Evolutionary conservation across 2,797 vertebrate genomes (phyloP), one percentile per base, ranked within the genome.

Genomic region (Gallinago stenura): DNA sequence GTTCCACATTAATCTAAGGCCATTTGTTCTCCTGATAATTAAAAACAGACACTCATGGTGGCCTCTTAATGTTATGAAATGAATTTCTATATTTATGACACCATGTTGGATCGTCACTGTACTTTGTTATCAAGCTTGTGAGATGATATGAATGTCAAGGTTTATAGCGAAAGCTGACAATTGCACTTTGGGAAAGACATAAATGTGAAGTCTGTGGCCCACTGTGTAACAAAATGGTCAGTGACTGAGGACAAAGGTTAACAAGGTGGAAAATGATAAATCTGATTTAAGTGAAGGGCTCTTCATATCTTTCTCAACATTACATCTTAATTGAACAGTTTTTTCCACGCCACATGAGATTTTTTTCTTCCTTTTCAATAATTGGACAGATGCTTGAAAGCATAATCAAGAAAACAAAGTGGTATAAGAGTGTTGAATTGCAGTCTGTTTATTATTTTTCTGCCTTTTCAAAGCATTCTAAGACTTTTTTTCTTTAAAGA

Each of bases 261-360:
- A 92, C 64, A 84, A 89, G 45, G 57, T 81, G 19, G 60, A 93
- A 93, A 95, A 80, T 28, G 89, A 80, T 89, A 96, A 90, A 96
- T 81, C 53, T 65, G 43, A 79, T 85, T 72, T 93, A 75, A 87
- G 37, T 76, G 71, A 79, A 90, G 76, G 45, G 48, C 51, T 93
- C 65, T 72, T 87, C 45, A 86, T 86, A 66, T 53, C 61, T 46
- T 31, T 43, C 60, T 65, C 53, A 91, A 72, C 60, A 73, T 54
- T 56, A 62, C 35, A 68, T 64, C 76, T 69, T 80, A 88, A 91
- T 95, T 68, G 93, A 91, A 87, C 61, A 83, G 31, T 53, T 11
- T 64, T 95, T 95, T 81, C 56, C 71, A 85, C 11, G 73, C 10
- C 41, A 41, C 33, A n/a, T 64, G 57, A 50, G 45, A 84, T 57